These are phyloP conservation scores for Polia nebulosa DNA, from an alignment of 2,888 invertebrate species.

Conservation along the genomic window DNA sequence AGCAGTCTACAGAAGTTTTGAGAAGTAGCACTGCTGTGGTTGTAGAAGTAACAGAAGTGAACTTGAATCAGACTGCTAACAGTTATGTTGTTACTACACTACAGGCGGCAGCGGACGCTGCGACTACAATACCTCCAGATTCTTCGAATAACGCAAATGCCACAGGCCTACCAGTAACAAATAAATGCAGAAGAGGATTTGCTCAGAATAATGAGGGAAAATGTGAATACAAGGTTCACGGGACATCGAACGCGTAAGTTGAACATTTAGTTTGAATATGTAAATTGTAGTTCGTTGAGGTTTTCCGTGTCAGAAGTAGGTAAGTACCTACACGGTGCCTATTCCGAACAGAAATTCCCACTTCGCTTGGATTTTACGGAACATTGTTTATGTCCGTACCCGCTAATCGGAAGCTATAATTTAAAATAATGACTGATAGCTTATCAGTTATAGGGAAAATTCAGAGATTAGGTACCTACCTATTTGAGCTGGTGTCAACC, in stretches of 20 bases:
- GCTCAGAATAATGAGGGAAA: conserved; percentile 82
- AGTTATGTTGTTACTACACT: conserved; percentile 48
- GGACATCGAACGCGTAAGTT: conserved; percentile 85
- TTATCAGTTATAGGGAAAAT: conserved; percentile 19
- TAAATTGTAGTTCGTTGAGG: neutral
- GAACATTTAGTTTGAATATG: neutral
- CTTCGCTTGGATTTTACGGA: neutral
- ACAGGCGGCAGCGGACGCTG: conserved; percentile 27
- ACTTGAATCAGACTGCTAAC: conserved; percentile 33
- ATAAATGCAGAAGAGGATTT: conserved; percentile 84
- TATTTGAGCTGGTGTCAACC: conserved; percentile 1
- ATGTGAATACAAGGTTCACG: conserved; percentile 83
- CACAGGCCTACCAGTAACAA: conserved; percentile 50
- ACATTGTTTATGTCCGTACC: neutral
- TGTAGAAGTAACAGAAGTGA: conserved; percentile 57
- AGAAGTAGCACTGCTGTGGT: conserved; percentile 62
- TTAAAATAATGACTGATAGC: conserved; percentile 23
- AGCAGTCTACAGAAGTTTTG: conserved; percentile 62
- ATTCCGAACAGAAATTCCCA: neutral
- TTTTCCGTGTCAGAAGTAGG: neutral
- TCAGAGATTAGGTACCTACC: neutral
- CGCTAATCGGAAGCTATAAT: neutral
- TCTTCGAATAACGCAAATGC: conserved; percentile 50
- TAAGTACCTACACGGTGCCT: neutral
- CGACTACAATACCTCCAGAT: conserved; percentile 47